Percentiles rank a stretch among this genome's conserved stretches.
Conservation (phyloP, 2,888 invertebrate genomes). For the Epinotia brunnichana region DNA sequence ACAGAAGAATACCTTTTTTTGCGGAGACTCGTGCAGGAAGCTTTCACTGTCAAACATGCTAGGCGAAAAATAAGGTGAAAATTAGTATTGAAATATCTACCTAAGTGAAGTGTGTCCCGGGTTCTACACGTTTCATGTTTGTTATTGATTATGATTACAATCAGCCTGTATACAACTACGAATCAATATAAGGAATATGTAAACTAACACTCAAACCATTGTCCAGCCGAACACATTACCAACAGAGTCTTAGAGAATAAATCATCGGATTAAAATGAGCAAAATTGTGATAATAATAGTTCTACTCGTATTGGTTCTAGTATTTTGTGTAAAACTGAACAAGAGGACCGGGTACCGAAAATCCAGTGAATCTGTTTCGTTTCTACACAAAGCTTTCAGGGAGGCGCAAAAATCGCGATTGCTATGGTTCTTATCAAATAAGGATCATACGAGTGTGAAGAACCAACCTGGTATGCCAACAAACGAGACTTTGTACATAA, state of each 20-base stretch:
- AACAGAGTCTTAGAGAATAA: not conserved
- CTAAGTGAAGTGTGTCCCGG: too few species aligned
- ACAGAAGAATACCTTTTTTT: too few species aligned
- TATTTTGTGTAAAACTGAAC: not conserved
- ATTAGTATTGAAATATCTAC: too few species aligned
- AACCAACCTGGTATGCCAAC: not conserved
- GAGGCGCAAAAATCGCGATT: not conserved
- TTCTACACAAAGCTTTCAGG: not conserved
- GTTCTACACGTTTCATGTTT: not conserved
- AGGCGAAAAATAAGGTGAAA: too few species aligned
- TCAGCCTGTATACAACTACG: conserved; percentile 7
- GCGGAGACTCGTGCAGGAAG: too few species aligned
- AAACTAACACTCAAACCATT: not conserved
- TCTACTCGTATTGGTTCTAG: not conserved
- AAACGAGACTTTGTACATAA: not conserved
- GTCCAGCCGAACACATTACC: not conserved
- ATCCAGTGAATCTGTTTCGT: not conserved
- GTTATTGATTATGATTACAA: too few species aligned
- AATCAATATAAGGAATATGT: conserved; percentile 1
- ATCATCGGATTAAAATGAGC: not conserved
- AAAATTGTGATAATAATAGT: not conserved
- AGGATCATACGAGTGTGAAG: not conserved
- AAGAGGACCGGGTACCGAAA: not conserved
- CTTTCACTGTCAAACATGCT: too few species aligned
- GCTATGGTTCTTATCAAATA: not conserved